Conservation (phyloP, 2,113 vertebrate genomes). For the Tetraodon nigroviridis region DNA sequence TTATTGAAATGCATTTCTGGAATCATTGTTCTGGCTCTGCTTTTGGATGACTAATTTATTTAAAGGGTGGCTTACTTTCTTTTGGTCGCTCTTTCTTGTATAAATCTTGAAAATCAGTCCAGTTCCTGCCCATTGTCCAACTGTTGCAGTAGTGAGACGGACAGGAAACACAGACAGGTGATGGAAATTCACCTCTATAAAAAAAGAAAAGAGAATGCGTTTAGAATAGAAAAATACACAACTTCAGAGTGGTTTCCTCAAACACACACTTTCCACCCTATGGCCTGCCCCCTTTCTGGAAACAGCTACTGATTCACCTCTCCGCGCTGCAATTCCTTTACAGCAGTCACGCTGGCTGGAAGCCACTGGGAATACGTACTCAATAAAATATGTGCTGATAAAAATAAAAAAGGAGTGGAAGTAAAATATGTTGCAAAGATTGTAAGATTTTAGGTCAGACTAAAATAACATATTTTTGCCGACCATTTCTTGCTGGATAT, state of each 20-base stretch:
- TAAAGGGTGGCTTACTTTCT: slow-evolving; percentile 76
- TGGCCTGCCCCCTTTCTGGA: slow-evolving; percentile 80
- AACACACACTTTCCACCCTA: slow-evolving; percentile 69
- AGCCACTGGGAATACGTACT: slow-evolving; percentile 82
- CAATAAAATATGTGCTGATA: slow-evolving; percentile 87
- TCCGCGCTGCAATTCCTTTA: slow-evolving; percentile 59
- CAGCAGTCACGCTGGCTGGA: slow-evolving; percentile 62
- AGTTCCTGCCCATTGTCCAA: slow-evolving; percentile 83
- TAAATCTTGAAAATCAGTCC: slow-evolving; percentile 84
- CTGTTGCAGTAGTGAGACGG: slow-evolving; percentile 66
- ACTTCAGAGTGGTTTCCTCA: not conserved
- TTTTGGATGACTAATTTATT: not conserved
- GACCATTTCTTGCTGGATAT: slow-evolving; percentile 77
- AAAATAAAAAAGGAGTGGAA: not conserved
- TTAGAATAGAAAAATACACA: not conserved
- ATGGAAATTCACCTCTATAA: slow-evolving; percentile 85
- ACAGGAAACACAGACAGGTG: slow-evolving; percentile 83
- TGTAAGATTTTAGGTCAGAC: not conserved
- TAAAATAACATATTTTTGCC: slow-evolving; percentile 1
- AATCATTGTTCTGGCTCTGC: too few species aligned
- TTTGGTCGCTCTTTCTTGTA: slow-evolving; percentile 78
- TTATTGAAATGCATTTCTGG: too few species aligned
- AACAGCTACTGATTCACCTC: slow-evolving; percentile 77
- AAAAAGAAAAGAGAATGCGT: slow-evolving; percentile 20
- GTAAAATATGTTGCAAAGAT: not conserved